A percentile compares a stretch with the other conserved stretches of the same genome.
phyloP scores from a whole-genome alignment of 2,113 vertebrate species.

The Erpornis zantholeuca region DNA sequence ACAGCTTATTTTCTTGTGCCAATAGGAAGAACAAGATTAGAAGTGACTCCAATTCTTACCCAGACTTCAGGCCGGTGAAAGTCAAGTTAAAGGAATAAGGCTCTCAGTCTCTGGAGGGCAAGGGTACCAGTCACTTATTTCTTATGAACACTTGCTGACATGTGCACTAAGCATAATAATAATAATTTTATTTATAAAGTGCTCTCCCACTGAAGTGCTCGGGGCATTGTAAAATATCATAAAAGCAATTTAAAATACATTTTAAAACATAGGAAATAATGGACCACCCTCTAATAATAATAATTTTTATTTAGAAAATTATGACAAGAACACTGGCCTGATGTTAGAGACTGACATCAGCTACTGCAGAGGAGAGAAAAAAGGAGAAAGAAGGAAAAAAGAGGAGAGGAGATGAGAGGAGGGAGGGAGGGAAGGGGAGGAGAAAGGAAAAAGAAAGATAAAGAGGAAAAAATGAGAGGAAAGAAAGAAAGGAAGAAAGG shows the following conservation, averaged over 20 bases:
- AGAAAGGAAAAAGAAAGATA: background rate
- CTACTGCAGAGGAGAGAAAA: background rate
- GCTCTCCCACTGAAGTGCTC: slow-evolving; percentile 14
- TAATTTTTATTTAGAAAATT: slow-evolving; percentile 38
- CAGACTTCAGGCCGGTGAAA: slow-evolving; percentile 56
- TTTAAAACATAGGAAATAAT: slow-evolving; percentile 46
- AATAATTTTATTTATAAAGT: slow-evolving; percentile 63
- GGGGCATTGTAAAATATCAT: slow-evolving; percentile 19
- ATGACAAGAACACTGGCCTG: background rate
- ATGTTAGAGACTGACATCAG: background rate
- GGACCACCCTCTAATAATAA: slow-evolving; percentile 16
- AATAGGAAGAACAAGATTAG: slow-evolving; percentile 67
- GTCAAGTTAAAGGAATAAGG: slow-evolving; percentile 62
- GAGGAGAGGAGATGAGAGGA: no score
- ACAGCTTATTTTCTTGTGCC: slow-evolving; percentile 69
- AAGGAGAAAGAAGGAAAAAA: rapidly evolving
- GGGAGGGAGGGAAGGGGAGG: rapidly evolving
- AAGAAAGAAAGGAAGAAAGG: rapidly evolving
- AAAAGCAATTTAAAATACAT: slow-evolving; percentile 43
- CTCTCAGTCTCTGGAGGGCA: slow-evolving; percentile 64
- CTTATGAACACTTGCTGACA: slow-evolving; percentile 52
- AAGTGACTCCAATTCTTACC: slow-evolving; percentile 64
- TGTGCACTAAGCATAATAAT: slow-evolving; percentile 55
- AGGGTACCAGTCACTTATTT: slow-evolving; percentile 54
- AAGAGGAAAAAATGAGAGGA: no score